Evolutionary conservation across 2,113 vertebrate genomes (phyloP), one percentile per base, ranked within the genome.

Genomic region (Electrona antarctica): DNA sequence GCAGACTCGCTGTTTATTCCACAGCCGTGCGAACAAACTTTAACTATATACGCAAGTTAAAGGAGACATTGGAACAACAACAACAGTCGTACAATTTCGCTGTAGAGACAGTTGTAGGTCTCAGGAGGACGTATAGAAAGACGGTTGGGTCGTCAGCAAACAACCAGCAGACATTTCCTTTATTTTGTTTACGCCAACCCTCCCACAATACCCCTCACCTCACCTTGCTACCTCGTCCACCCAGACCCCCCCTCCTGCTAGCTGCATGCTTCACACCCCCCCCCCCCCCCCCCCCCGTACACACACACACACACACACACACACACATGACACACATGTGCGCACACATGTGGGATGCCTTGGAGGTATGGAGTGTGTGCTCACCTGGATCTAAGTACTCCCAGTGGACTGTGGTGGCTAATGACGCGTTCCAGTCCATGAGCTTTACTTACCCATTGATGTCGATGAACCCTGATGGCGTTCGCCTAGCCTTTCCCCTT

Each of bases 371-470:
- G 63, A 80, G 82, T 85, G 88, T 62, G 87, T 84, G 77, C 82
- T 89, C 92, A 92, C 91, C 89, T 92, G 91, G 86, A 89, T 87
- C 88, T 86, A 87, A 89, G 77, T 73, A 67, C 79, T 88, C 90
- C 88, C 86, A 3, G 78, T 79, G 89, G 90, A 82, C 68, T 59
- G 67, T 33, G 69, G 70, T 77, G 71, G 81, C 88, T 92, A 93
- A 94, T 90, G 93, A 92, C 85, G 88, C 88, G 84, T 90, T 87
- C 89, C 81, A 87, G 82, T 89, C 33, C 87, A 84, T 91, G 90
- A 92, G 85, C 90, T 88, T 92, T 92, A 93, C 85, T 90, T 91
- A 92, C 88, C 89, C 90, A 83, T 90, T 93, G 89, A 90, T 92
- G 84, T 88, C 86, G 60, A 48, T 65, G 74, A 81, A 65, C 85